Base-by-base conservation (phyloP, 1,140 invertebrate species). In the Linepithema humile region DNA sequence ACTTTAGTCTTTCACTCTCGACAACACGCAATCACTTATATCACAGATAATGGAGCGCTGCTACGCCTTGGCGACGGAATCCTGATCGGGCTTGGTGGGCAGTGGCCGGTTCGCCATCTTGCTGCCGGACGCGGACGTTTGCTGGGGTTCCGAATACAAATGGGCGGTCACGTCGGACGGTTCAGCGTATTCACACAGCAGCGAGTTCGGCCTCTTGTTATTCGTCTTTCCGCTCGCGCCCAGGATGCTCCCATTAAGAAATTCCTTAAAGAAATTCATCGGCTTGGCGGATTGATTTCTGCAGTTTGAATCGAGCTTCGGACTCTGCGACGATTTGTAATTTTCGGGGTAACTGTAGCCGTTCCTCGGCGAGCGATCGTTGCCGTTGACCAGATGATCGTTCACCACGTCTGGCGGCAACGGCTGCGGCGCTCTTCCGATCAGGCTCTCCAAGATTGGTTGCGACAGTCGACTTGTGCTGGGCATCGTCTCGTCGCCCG, bases 151-250 rank as follows among this genome's bases (percentile, higher is more conserved):
- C 1, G 96, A 96, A 91, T 97, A 97, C 35, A 97, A 92, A 93
- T 97, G 97, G 0, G 96, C 93, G 10, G 95, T 95, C 6, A 95
- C 95, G 91, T 97, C 97, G 80, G 95, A 95, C 0, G 97, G 96
- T 87, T 97, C 96, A 23, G 96, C 96, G 92, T 97, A 97, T 84
- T 97, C 97, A 84, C 96, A 95, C 1, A 96, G 93, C 65, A 96
- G 87, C 1, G 95, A 95, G 29, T 95, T 95, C 53, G 95, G 94
- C 88, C 95, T 94, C 43, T 95, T 94, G 4, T 93, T 86, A 3
- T 26, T 53, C 15, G 70, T 86, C 26, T 85, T 89, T 20, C 86
- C 88, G 0, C 90, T 82, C 0, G 88, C 69, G 0, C 92, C 92
- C 3, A 92, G 90, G 38, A 94, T 91, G 12, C 89, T 94, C 20